These are phyloP conservation scores for Leptopilina myrica DNA, from an alignment of 2,888 invertebrate species.

Conservation along the genomic window DNA sequence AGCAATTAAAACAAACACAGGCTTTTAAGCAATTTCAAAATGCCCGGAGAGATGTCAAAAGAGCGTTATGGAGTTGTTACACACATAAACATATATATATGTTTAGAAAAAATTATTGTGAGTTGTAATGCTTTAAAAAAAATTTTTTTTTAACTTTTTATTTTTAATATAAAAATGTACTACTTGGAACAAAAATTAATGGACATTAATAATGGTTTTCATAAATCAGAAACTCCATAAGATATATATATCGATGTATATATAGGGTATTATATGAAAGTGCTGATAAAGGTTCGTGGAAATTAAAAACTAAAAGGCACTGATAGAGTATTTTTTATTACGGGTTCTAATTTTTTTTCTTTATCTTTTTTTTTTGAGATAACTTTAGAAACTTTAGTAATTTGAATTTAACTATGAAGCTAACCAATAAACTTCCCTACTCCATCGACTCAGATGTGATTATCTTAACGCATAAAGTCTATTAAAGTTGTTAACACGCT, in stretches of 20 bases:
- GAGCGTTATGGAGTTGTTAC: background rate
- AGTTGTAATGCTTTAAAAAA: background rate
- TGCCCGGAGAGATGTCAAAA: background rate
- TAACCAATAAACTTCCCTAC: constrained; percentile 16
- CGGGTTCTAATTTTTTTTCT: background rate
- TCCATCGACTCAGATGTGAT: constrained; percentile 15
- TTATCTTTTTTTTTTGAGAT: background rate
- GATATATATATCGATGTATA: background rate
- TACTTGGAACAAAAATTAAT: background rate
- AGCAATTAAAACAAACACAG: constrained; percentile 12
- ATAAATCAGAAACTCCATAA: background rate
- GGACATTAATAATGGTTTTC: background rate
- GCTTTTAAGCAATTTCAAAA: constrained; percentile 5
- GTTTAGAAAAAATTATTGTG: background rate
- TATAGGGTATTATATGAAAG: background rate
- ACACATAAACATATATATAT: too few relatives aligned
- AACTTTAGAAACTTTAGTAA: constrained; percentile 9
- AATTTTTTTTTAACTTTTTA: background rate
- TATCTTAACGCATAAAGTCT: constrained; percentile 24
- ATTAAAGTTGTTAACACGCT: constrained; percentile 28
- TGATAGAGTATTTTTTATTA: constrained; percentile 6
- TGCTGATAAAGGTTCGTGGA: constrained; percentile 5
- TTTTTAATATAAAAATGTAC: background rate
- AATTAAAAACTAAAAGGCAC: constrained; percentile 4
- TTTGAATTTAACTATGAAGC: constrained; percentile 16